These are phyloP conservation scores for Otolemur garnettii DNA, from an alignment of 2,113 vertebrate genomes.

Conservation along the genomic window DNA sequence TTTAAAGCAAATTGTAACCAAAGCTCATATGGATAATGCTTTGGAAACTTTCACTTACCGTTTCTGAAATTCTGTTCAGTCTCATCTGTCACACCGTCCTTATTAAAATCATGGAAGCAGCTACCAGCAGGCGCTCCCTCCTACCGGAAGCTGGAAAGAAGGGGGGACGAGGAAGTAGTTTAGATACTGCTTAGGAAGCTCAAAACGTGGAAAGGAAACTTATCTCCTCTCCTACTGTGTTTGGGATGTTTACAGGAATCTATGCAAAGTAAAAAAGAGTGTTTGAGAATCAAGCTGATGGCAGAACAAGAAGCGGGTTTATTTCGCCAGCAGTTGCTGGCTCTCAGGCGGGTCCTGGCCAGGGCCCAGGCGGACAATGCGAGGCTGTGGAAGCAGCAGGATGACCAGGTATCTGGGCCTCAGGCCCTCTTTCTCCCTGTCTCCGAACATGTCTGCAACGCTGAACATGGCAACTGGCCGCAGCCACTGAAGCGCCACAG, in stretches of 20 bases:
- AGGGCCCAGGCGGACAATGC: constrained; percentile 82
- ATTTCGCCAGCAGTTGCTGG: constrained; percentile 85
- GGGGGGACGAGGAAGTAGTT: fast-evolving
- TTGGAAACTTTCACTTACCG: constrained; percentile 27
- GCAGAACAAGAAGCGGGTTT: constrained; percentile 84
- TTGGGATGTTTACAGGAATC: constrained; percentile 85
- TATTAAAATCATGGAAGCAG: neutral
- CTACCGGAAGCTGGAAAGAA: neutral
- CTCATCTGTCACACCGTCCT: neutral
- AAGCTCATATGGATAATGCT: neutral
- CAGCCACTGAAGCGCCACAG: neutral
- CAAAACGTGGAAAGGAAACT: neutral
- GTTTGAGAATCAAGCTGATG: constrained; percentile 81
- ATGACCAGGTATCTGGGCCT: constrained; percentile 83
- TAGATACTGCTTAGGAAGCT: neutral
- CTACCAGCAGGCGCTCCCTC: neutral
- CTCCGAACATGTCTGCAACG: neutral
- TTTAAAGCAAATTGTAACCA: neutral
- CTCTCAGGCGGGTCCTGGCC: constrained; percentile 81
- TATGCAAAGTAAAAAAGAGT: constrained; percentile 82
- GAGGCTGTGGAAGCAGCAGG: constrained; percentile 80
- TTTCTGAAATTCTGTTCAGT: neutral
- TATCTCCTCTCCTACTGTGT: neutral
- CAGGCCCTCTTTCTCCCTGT: too few species aligned
- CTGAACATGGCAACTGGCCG: neutral